Conservation (phyloP, 2,113 vertebrate species). For the Crotalus tigris region DNA sequence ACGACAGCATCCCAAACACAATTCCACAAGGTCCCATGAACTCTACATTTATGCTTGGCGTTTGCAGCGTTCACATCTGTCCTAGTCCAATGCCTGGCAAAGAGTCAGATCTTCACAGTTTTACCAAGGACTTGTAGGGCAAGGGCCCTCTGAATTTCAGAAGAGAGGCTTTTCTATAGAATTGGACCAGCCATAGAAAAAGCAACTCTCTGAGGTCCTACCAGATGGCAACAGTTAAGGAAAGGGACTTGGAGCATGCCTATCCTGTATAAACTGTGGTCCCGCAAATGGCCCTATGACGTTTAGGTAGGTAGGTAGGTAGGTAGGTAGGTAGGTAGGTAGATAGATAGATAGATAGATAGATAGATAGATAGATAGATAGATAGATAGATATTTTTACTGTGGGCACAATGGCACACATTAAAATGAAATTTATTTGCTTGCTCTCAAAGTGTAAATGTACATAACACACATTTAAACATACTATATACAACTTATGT, state of each 20-base stretch:
- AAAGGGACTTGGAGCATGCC: background rate
- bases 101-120: background rate
- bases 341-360: too few relatives aligned
- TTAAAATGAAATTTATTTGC: too few relatives aligned
- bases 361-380: too few relatives aligned
- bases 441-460: too few relatives aligned
- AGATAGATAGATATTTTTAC: too few relatives aligned
- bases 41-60: background rate
- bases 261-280: background rate
- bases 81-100: background rate
- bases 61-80: background rate
- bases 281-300: too few relatives aligned
- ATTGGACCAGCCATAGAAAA: background rate
- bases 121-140: background rate
- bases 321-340: too few relatives aligned
- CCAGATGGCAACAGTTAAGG: background rate
- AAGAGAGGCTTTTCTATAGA: background rate
- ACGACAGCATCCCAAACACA: background rate
- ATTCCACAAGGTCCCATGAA: background rate
- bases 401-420: too few relatives aligned
- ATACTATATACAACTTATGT: too few relatives aligned
- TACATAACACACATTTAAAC: too few relatives aligned
- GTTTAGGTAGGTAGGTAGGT: too few relatives aligned
- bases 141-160: background rate
- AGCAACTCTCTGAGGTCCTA: background rate